Percentiles rank a stretch among this genome's conserved stretches.
Evolutionary conservation across 2,797 vertebrate species (phyloP).

Genomic region (Podarcis lilfordi): DNA sequence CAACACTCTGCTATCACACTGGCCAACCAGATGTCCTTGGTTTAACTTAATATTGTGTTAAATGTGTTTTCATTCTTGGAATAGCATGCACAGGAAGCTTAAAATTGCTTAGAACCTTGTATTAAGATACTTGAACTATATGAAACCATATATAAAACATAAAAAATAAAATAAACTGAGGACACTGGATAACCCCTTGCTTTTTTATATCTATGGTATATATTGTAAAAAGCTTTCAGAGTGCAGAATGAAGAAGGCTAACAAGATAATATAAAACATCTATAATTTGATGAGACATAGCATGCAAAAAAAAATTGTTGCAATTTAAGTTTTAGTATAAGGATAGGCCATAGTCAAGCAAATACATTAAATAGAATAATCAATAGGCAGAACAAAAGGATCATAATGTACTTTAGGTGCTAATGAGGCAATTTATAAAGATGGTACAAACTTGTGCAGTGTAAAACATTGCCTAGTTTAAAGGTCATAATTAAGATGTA

Average conservation of each 20-base stretch:
- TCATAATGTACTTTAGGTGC: conserved; percentile 9
- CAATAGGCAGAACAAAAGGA: conserved; percentile 19
- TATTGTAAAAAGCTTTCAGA: neutral
- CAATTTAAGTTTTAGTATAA: neutral
- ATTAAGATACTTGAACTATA: neutral
- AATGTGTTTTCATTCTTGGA: neutral
- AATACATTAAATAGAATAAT: conserved; percentile 19
- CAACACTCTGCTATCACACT: no score
- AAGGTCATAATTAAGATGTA: conserved; percentile 6
- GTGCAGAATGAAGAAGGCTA: neutral
- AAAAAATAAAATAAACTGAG: neutral
- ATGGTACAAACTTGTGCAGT: neutral
- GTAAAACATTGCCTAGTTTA: conserved; percentile 16
- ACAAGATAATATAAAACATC: conserved; percentile 14
- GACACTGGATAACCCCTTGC: fast-evolving
- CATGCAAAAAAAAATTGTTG: neutral
- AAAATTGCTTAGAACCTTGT: neutral
- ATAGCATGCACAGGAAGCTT: neutral
- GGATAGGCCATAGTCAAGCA: neutral
- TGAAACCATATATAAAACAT: neutral
- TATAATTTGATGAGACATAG: neutral
- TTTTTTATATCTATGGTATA: neutral
- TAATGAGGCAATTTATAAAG: conserved; percentile 33
- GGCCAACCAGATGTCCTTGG: neutral
- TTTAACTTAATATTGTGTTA: neutral